These are phyloP conservation scores for Megalonaias nervosa DNA, from an alignment of 1,140 invertebrate species.

Conservation along the genomic window DNA sequence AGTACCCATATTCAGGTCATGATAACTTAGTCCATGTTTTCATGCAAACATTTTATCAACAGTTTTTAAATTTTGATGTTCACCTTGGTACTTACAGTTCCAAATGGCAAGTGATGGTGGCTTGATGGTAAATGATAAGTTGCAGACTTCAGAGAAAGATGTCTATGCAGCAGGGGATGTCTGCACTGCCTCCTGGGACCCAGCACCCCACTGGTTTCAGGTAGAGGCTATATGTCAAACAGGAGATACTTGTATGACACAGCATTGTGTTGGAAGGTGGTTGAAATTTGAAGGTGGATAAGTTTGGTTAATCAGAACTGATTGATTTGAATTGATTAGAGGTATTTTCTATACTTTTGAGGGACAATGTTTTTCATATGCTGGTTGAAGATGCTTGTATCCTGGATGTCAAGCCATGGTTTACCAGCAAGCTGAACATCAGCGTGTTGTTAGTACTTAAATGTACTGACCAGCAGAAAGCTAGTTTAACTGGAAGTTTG, in stretches of 20 bases:
- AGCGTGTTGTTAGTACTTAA: no score
- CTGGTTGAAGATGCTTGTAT: neutral
- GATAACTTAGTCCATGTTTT: no score
- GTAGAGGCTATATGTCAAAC: slow-evolving; percentile 49
- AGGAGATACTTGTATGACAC: neutral
- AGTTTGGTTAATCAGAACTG: neutral
- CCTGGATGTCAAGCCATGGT: neutral
- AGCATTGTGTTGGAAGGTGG: neutral
- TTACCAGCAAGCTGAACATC: no score
- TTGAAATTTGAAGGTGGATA: no score
- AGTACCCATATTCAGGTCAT: no score
- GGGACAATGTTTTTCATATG: neutral
- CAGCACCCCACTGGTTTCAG: slow-evolving; percentile 90
- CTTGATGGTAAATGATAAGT: slow-evolving; percentile 86
- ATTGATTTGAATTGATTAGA: no score
- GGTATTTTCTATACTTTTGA: neutral
- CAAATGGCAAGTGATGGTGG: slow-evolving; percentile 78
- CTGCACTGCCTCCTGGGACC: slow-evolving; percentile 85
- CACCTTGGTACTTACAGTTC: slow-evolving; percentile 68
- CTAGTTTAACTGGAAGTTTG: no score
- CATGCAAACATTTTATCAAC: no score
- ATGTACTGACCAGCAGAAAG: no score
- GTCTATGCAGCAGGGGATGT: slow-evolving; percentile 97
- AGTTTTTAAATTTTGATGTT: neutral
- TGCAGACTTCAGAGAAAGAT: slow-evolving; percentile 84